Conservation (phyloP, 2,888 invertebrate genomes). For the Parthenolecanium corni region DNA sequence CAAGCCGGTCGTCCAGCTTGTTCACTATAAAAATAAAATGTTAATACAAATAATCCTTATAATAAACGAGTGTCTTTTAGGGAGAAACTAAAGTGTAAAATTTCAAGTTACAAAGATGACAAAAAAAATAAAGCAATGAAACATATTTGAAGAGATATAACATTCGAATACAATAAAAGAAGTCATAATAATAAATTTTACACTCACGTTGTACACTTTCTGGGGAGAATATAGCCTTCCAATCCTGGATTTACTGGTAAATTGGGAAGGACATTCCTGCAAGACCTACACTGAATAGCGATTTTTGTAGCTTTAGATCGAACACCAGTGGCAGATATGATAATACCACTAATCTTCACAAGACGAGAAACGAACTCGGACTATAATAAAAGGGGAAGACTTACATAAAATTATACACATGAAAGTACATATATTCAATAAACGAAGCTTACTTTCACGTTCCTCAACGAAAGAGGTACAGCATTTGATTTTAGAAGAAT, state of each 20-base stretch:
- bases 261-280: constrained; percentile 78
- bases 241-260: constrained; percentile 85
- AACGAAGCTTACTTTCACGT: constrained; percentile 56
- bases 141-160: not conserved
- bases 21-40: constrained; percentile 49
- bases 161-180: not conserved
- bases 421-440: not conserved
- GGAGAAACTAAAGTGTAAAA: not conserved
- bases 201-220: constrained; percentile 84
- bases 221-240: constrained; percentile 89
- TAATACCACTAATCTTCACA: constrained; percentile 90
- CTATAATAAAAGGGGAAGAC: constrained; percentile 43
- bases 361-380: constrained; percentile 86
- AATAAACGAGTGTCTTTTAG: not conserved
- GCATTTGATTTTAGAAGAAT: constrained; percentile 75
- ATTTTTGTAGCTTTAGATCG: constrained; percentile 91
- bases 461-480: constrained; percentile 66
- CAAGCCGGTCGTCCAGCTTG: constrained; percentile 87
- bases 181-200: constrained; percentile 7
- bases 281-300: constrained; percentile 89
- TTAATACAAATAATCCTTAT: not conserved
- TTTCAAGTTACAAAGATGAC: too few relatives aligned
- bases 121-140: not conserved
- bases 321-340: constrained; percentile 86
- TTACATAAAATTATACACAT: not conserved